Conservation (phyloP, 64 coral and sea anemone species). For the Hydrozoanthus tunicans region DNA sequence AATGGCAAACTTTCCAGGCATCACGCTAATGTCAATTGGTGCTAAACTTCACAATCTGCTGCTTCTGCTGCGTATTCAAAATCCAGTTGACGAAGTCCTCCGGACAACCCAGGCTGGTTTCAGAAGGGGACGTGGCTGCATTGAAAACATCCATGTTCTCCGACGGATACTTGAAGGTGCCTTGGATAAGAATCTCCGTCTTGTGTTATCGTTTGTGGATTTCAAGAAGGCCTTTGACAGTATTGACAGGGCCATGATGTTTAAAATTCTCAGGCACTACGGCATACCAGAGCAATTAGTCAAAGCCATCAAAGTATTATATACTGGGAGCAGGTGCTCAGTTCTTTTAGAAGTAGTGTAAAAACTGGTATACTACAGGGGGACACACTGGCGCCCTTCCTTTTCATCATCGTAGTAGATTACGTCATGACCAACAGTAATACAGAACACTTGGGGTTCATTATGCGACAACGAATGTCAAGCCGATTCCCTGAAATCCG, state of each 20-base stretch:
- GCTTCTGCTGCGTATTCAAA: constrained; percentile 5
- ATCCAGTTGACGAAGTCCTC: neutral
- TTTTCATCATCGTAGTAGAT: too few species aligned
- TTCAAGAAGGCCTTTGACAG: constrained; percentile 63
- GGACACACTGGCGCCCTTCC: too few species aligned
- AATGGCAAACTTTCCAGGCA: constrained; percentile 23
- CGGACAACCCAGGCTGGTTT: constrained; percentile 28
- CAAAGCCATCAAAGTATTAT: constrained; percentile 20
- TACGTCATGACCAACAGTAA: too few species aligned
- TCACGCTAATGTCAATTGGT: constrained; percentile 44
- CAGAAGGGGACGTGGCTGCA: constrained; percentile 5
- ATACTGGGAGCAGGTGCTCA: too few species aligned
- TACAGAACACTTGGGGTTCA: too few species aligned
- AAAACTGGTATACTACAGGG: too few species aligned
- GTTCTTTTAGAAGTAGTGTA: too few species aligned
- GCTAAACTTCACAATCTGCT: constrained; percentile 31
- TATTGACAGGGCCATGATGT: constrained; percentile 14
- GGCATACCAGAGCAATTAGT: constrained; percentile 26
- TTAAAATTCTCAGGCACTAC: constrained; percentile 8
- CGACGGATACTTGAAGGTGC: constrained; percentile 28
- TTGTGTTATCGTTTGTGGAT: constrained; percentile 31
- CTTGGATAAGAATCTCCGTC: constrained; percentile 8
- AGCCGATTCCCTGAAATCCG: too few species aligned
- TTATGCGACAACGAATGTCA: too few species aligned
- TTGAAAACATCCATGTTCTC: constrained; percentile 17